Percentiles rank a stretch among this genome's conserved stretches.
These are phyloP conservation scores for Melanostigma gelatinosum DNA, from an alignment of 2,113 vertebrate species.

Conservation along the genomic window DNA sequence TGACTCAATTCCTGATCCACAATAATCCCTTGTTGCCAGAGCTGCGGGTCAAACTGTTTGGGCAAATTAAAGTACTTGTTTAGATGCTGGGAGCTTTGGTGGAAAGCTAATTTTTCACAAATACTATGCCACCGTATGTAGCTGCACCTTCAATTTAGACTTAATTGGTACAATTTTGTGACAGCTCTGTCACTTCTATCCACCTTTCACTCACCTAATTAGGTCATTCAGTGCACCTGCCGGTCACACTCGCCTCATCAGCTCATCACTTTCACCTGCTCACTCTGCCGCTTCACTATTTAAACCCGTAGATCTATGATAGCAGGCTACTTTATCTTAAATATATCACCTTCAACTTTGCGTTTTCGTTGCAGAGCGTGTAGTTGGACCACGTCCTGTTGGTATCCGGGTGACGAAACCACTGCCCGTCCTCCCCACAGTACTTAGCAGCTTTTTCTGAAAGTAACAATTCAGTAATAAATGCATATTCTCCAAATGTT, in stretches of 20 bases:
- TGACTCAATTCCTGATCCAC: not conserved
- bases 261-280: too few relatives aligned
- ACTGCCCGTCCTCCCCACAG: constrained; percentile 91
- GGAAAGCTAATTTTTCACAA: too few relatives aligned
- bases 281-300: too few relatives aligned
- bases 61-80: not conserved
- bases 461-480: constrained; percentile 31
- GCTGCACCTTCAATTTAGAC: not conserved
- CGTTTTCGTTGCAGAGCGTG: constrained; percentile 91
- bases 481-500: not conserved
- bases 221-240: too few relatives aligned
- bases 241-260: too few relatives aligned
- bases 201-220: too few relatives aligned
- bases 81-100: not conserved
- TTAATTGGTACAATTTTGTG: not conserved
- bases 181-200: not conserved
- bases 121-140: not conserved
- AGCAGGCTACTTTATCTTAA: constrained; percentile 7
- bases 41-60: not conserved
- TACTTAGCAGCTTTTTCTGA: constrained; percentile 93
- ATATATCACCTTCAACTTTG: constrained; percentile 89
- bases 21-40: not conserved
- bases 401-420: constrained; percentile 95
- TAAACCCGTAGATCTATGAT: not conserved
- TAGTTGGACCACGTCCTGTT: constrained; percentile 98